phyloP scores from a whole-genome alignment of 2,797 vertebrate genomes.

The Melanogrammus aeglefinus region DNA sequence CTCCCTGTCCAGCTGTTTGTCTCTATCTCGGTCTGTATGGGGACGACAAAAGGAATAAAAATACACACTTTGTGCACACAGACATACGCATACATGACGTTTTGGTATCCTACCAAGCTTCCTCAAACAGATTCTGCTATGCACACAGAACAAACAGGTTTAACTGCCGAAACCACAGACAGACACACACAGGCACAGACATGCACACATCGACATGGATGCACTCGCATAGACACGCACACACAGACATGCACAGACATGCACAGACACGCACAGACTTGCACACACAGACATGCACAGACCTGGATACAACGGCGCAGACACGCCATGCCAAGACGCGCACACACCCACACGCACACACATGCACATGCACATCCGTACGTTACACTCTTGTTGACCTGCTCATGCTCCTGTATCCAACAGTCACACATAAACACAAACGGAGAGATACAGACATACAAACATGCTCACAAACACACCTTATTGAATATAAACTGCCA shows the following conservation, averaged over 20 bases:
- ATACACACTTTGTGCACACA: conserved; percentile 22
- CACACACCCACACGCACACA: not conserved
- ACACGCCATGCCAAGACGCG: no score
- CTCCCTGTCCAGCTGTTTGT: not conserved
- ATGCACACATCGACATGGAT: conserved; percentile 26
- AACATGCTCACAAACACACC: conserved; percentile 26
- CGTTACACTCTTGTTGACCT: not conserved
- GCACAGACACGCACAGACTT: no score
- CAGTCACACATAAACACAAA: conserved; percentile 32
- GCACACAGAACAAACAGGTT: conserved; percentile 34
- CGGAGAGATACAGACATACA: conserved; percentile 11
- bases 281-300: not conserved
- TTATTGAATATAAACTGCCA: conserved; percentile 68
- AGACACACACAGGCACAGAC: conserved; percentile 4
- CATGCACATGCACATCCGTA: not conserved
- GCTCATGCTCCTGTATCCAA: not conserved
- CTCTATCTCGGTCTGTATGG: not conserved
- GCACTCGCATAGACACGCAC: conserved; percentile 16
- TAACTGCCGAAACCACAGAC: conserved; percentile 26
- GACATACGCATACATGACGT: conserved; percentile 10
- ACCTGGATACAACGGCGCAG: no score
- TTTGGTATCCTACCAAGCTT: conserved; percentile 10
- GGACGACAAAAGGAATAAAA: conserved; percentile 3
- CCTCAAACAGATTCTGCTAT: conserved; percentile 25
- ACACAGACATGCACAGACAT: no score